Evolutionary conservation across 1,140 invertebrate genomes (phyloP).

Genomic region (Eumaeus atala): DNA sequence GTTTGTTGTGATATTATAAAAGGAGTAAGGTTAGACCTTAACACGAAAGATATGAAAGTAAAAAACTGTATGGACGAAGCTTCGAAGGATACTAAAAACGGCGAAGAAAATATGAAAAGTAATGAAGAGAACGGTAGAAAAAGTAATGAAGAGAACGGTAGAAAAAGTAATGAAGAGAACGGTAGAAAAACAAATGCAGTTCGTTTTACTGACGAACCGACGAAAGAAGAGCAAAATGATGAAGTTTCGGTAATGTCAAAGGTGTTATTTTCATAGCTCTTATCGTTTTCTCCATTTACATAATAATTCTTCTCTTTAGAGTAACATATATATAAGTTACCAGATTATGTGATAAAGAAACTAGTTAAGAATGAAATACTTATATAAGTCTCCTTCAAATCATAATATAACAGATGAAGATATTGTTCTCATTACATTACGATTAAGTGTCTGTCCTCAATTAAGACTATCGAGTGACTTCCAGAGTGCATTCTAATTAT

Average conservation of each 20-base stretch:
- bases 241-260: slow-evolving; percentile 35
- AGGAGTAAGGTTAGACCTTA: slow-evolving; percentile 18
- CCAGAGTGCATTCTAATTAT: no score
- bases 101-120: slow-evolving; percentile 25
- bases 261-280: slow-evolving; percentile 27
- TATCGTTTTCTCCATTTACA: no score
- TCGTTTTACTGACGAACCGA: slow-evolving; percentile 33
- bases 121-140: slow-evolving; percentile 22
- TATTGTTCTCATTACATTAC: no score
- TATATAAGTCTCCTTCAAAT: no score
- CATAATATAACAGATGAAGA: no score
- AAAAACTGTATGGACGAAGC: slow-evolving; percentile 35
- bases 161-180: no score
- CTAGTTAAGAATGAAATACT: no score
- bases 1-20: slow-evolving; percentile 36
- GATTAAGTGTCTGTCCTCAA: no score
- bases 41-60: slow-evolving; percentile 32
- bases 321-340: no score
- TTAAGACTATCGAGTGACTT: no score
- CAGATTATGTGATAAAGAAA: no score
- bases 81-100: slow-evolving; percentile 23
- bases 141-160: slow-evolving; percentile 23
- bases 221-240: slow-evolving; percentile 39
- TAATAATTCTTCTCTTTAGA: no score
- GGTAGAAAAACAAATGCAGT: slow-evolving; percentile 25